Evolutionary conservation across 2,797 vertebrate species (phyloP).

Genomic region (Eospalax fontanierii): DNA sequence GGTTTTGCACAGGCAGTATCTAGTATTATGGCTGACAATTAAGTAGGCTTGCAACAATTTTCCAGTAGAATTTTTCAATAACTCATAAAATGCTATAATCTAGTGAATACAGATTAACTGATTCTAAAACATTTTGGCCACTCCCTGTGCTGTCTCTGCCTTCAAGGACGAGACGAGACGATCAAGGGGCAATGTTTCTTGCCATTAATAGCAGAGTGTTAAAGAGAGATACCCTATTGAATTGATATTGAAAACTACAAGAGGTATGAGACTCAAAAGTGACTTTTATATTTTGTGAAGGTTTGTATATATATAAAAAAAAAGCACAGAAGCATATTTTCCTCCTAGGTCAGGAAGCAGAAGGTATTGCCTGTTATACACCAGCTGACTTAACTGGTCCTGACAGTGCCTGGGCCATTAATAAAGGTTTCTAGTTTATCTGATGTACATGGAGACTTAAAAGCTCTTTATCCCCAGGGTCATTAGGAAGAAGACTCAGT

Average conservation of each 20-base stretch:
- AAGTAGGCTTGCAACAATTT: background rate
- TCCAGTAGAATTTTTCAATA: background rate
- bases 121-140: constrained; percentile 27
- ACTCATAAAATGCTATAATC: background rate
- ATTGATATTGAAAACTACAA: background rate
- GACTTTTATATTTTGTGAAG: constrained; percentile 39
- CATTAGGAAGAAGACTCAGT: constrained; percentile 85
- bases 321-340: constrained; percentile 5
- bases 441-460: constrained; percentile 85
- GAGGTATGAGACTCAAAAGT: background rate
- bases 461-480: constrained; percentile 84
- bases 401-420: constrained; percentile 75
- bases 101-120: background rate
- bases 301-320: background rate
- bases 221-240: background rate
- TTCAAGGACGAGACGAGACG: background rate
- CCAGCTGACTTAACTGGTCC: constrained; percentile 16
- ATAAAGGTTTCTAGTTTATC: constrained; percentile 86
- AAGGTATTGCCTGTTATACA: background rate
- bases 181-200: background rate
- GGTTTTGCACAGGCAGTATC: background rate
- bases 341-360: rapidly evolving
- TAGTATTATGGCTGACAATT: background rate
- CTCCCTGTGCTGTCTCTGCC: background rate
- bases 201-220: background rate